Conservation (phyloP, 2,797 vertebrate genomes). For the Cirrhinus molitorella region DNA sequence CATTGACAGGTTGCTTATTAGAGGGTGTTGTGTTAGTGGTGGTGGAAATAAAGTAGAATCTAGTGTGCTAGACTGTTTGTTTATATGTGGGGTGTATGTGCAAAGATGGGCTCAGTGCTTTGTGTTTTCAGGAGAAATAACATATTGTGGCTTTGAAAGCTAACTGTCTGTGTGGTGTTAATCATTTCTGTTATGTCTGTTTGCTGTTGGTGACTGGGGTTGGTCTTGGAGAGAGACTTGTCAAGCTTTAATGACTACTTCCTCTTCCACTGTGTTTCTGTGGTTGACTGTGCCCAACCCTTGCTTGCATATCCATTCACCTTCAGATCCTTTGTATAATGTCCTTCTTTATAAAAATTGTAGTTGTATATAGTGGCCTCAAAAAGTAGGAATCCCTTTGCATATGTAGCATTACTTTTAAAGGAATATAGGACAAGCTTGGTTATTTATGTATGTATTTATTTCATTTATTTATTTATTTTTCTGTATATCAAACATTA, state of each 20-base stretch:
- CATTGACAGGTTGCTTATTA: slow-evolving; percentile 38
- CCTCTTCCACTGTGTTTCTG: background rate
- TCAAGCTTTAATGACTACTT: slow-evolving; percentile 9
- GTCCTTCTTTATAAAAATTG: background rate
- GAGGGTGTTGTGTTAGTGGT: slow-evolving; percentile 37
- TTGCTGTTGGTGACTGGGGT: slow-evolving; percentile 50
- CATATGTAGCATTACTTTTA: too few relatives aligned
- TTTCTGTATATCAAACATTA: background rate
- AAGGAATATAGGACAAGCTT: too few relatives aligned
- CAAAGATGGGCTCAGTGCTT: slow-evolving; percentile 34
- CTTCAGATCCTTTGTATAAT: slow-evolving; percentile 4
- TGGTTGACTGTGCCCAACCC: slow-evolving; percentile 3
- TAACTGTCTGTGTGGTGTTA: slow-evolving; percentile 43
- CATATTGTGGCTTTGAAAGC: slow-evolving; percentile 17
- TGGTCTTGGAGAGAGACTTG: slow-evolving; percentile 46
- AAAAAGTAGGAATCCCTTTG: too few relatives aligned
- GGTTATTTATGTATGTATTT: background rate
- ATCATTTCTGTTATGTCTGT: slow-evolving; percentile 48
- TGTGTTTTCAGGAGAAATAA: slow-evolving; percentile 33
- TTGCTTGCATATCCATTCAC: slow-evolving; percentile 25
- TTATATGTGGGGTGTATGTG: slow-evolving; percentile 43
- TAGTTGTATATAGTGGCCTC: background rate
- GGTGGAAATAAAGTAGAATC: slow-evolving; percentile 33
- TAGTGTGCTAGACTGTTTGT: slow-evolving; percentile 20
- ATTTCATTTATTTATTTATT: background rate